Evolutionary conservation across 2,888 invertebrate species (phyloP).

Genomic region (Strigamia transsilvanica): DNA sequence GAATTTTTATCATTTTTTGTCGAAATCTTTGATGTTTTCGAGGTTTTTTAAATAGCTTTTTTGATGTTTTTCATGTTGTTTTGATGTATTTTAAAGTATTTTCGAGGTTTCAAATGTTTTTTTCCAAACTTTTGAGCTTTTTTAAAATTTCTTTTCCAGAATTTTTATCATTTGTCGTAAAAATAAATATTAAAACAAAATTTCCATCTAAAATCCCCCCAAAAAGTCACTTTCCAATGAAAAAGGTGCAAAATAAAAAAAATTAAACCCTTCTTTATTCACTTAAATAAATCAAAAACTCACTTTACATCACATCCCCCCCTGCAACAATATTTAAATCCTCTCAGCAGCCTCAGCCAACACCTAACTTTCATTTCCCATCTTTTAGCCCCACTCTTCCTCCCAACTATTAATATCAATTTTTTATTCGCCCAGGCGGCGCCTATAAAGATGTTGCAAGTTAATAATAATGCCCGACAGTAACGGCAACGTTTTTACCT

Average conservation of each 20-base stretch:
- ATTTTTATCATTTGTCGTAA: too few species aligned
- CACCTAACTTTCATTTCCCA: conserved; percentile 32
- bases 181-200: not conserved
- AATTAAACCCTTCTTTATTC: not conserved
- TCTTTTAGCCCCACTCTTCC: not conserved
- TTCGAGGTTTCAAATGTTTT: too few species aligned
- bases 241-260: not conserved
- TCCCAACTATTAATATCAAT: conserved; percentile 24
- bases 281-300: conserved; percentile 8
- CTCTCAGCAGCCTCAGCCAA: conserved; percentile 11
- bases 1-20: too few species aligned
- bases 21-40: too few species aligned
- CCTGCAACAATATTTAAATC: conserved; percentile 14
- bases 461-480: conserved; percentile 40
- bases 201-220: not conserved
- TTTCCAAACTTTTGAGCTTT: too few species aligned
- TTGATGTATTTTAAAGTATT: too few species aligned
- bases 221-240: not conserved
- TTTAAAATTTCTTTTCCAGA: too few species aligned
- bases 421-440: conserved; percentile 29
- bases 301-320: not conserved
- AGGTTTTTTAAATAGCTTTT: too few species aligned
- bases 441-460: conserved; percentile 27
- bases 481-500: conserved; percentile 33
- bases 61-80: too few species aligned